Base-by-base conservation (phyloP, 2,888 invertebrate species). In the Conchocele bisecta region DNA sequence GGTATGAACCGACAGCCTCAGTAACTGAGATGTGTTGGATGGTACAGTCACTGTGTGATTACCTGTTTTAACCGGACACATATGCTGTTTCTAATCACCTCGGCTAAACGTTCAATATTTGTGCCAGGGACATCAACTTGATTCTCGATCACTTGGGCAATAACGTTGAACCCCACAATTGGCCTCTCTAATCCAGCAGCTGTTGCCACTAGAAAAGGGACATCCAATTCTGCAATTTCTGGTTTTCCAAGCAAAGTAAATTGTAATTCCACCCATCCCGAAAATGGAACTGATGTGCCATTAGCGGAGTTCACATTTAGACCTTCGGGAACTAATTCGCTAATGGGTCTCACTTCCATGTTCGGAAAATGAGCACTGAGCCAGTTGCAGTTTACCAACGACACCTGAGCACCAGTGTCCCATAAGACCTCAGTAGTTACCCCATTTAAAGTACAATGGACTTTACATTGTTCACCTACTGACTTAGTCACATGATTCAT, bases 101-200 rank as follows among this genome's bases (percentile, higher is more conserved):
- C 41, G 24, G 41, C 48, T 24, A 50, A 11, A 5, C 9, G 13
- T 2, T 26, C 31, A 13, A 57, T 31, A 22, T 17, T 57, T 11
- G 3, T 26, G 22, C 37, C 39, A 26, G 24, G 24, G 2, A 46
- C 58, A 58, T 58, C n/a, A n/a, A n/a, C n/a, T n/a, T n/a, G n/a
- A n/a, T n/a, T n/a, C n/a, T n/a, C n/a, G n/a, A n/a, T n/a, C 24
- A 58, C 2, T 28, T 39, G 20, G 20, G 50, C 35, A 20, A 67
- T 67, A 15, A 67, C 59, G 54, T 67, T 59, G 35, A 57, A 67
- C 15, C 66, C 66, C 9, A 67, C n/a, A n/a, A 67, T 67, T 2
- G 66, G 66, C 4, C 31, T 28, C 1, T 22, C 29, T 22, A 51
- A n/a, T 5, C 44, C 42, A 2, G 50, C 37, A n/a, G 24, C 51